Conservation (phyloP, 2,113 vertebrate genomes). For the Xyrauchen texanus region DNA sequence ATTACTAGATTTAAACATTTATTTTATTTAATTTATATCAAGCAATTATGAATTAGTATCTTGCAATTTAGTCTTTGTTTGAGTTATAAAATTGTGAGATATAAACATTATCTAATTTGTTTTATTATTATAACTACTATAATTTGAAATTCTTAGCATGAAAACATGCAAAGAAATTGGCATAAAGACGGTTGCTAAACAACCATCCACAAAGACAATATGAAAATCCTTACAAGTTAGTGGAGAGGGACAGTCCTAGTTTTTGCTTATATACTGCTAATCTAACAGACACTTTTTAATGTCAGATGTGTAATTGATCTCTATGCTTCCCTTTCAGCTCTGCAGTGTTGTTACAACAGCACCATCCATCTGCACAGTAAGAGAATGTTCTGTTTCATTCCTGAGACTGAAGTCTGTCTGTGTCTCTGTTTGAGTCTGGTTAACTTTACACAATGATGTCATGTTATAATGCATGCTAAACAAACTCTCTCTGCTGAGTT, state of each 20-base stretch:
- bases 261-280: background rate
- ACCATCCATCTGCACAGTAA: conserved; percentile 37
- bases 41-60: too few species aligned
- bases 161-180: background rate
- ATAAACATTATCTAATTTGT: too few species aligned
- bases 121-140: too few species aligned
- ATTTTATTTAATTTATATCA: too few species aligned
- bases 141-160: background rate
- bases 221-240: background rate
- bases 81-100: too few species aligned
- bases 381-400: background rate
- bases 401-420: background rate
- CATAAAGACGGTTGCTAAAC: background rate
- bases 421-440: background rate
- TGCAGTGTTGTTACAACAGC: conserved; percentile 47
- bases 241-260: background rate
- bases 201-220: background rate
- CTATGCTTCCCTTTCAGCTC: background rate
- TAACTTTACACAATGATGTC: background rate
- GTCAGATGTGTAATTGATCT: background rate
- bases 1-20: too few species aligned
- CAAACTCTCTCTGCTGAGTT: too few species aligned
- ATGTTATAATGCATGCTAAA: background rate
- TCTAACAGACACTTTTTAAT: background rate
- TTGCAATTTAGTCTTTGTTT: too few species aligned